Evolutionary conservation across 2,797 vertebrate genomes (phyloP), one percentile per base, ranked within the genome.

Genomic region (Eupleurogrammus muticus): DNA sequence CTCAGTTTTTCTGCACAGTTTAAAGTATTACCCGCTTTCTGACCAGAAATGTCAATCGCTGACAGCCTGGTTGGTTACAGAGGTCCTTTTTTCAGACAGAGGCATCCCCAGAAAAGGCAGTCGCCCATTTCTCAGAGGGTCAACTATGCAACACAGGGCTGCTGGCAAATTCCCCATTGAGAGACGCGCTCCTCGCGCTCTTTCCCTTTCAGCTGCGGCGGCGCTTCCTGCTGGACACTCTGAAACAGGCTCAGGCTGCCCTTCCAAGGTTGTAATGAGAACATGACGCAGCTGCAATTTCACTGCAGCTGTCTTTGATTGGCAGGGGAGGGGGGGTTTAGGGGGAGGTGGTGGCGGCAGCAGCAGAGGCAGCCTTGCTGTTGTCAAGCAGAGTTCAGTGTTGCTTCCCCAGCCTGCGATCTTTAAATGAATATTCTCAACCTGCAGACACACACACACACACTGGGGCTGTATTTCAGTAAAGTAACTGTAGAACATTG

Each of bases 211-310:
- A 13, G 64, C 61, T 68, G n/a, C 35, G 49, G 67, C 73, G 34
- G 35, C 40, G 58, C 58, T 71, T 61, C 73, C 58, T 73, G 34
- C 60, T 52, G 52, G 64, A 21, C 14, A 5, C 28, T 56, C 67
- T 50, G 74, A 74, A n/a, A 66, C 65, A 34, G 38, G 47, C 52
- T 35, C 54, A 13, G 59, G 54, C 73, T 35, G 65, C 67, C 67
- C 67, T 74, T 82, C 76, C 38, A 63, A 75, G 83, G 73, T 40
- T 70, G 78, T 49, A 74, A 56, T 38, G 59, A 78, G 73, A 86
- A 77, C 7, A 44, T 83, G 85, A 89, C 78, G 71, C 80, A 84
- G 80, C 70, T 70, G 59, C 58, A 73, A 79, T 85, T 73, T 51
- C 62, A 56, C 79, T 83, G 84, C 82, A 72, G 81, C 75, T 70